Base-by-base conservation (phyloP, 2,888 invertebrate species). In the Pasiphila rectangulata region DNA sequence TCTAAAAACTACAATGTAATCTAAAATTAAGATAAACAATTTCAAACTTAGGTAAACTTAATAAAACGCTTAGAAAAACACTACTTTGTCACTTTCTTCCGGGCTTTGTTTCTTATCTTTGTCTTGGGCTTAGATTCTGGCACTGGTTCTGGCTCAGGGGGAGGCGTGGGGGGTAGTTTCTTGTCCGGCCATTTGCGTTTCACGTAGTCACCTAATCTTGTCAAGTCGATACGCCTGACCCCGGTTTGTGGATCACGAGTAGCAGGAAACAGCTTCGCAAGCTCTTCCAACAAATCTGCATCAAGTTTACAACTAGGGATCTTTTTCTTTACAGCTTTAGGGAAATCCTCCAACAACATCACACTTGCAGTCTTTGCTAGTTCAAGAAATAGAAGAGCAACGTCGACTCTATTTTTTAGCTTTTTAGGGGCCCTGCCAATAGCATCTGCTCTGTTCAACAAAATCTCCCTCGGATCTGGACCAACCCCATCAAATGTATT, bases 151-250 rank as follows among this genome's bases (percentile, higher is more conserved):
- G 73, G n/a, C 9, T 12, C 17, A 2, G 36, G 73, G 0, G 72
- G 72, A 1, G 79, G 77, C 1, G 77, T 75, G 0, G 70, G 69
- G 0, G 77, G 79, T 10, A 82, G 50, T 15, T 71, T 57, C 7
- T 65, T 67, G 2, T 80, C 77, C 2, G 83, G 81, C 80, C 81
- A 83, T 59, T 74, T 77, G 6, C 75, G 65, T 37, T 63, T 64
- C 9, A 76, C 53, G 51, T 65, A 81, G 15, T 81, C 82, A 1
- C 65, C 69, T 27, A 79, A 21, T 4, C 35, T 20, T 2, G 24
- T 51, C 3, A 82, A 46, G 59, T 72, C 59, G 13, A 83, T 57
- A 2, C n/a, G n/a, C n/a, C n/a, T n/a, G n/a, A n/a, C n/a, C n/a
- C n/a, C n/a, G n/a, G n/a, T n/a, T n/a, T n/a, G n/a, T n/a, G n/a